Conservation (phyloP, 2,797 vertebrate genomes). For the Emys orbicularis region DNA sequence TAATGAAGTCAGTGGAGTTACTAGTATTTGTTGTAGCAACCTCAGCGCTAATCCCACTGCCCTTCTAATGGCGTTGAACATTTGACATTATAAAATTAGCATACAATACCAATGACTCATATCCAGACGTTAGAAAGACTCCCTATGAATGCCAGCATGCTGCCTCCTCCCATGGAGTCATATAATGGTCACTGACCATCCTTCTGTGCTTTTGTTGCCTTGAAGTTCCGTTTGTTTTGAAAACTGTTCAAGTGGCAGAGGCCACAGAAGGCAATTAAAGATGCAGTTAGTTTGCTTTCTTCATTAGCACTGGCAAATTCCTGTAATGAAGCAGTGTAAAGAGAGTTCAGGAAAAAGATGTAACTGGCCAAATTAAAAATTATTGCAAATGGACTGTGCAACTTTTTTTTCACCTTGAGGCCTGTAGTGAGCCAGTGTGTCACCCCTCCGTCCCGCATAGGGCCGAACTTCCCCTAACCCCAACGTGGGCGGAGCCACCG, state of each 20-base stretch:
- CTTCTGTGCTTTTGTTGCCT: neutral
- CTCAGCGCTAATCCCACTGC: neutral
- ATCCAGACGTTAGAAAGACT: neutral
- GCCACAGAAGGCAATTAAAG: neutral
- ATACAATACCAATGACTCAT: neutral
- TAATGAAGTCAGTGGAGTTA: neutral
- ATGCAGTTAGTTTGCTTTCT: neutral
- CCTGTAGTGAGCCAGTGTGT: too few species aligned
- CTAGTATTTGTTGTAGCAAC: slow-evolving; percentile 4
- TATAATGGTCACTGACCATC: neutral
- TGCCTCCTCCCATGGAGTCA: neutral
- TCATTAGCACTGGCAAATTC: neutral
- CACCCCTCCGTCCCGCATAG: too few species aligned
- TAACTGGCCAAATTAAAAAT: neutral
- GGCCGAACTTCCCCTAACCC: too few species aligned
- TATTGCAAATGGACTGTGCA: neutral
- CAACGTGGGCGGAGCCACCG: too few species aligned
- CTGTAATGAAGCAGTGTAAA: neutral
- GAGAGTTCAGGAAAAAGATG: neutral
- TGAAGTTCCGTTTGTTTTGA: neutral
- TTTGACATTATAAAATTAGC: neutral
- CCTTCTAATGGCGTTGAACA: neutral
- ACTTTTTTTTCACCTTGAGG: neutral
- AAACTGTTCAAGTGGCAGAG: neutral
- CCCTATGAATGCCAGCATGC: neutral